phyloP scores from a whole-genome alignment of 2,888 invertebrate species.

The Tetranychus truncatus region DNA sequence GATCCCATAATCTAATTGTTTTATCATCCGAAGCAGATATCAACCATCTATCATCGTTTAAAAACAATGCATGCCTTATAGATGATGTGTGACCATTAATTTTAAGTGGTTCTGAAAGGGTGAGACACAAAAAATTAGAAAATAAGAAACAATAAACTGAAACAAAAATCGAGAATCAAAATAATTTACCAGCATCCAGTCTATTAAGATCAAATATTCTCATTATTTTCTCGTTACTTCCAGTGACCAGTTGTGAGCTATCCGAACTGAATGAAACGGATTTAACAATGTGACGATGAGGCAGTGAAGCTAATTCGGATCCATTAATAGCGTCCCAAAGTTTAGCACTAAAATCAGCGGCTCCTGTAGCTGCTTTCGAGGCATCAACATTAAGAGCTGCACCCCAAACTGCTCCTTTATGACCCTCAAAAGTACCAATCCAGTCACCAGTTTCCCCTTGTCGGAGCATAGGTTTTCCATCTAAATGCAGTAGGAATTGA shows the following conservation, averaged over 20 bases:
- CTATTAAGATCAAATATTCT: slow-evolving; percentile 75
- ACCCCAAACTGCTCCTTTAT: slow-evolving; percentile 97
- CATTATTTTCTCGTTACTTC: slow-evolving; percentile 82
- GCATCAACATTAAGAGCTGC: slow-evolving; percentile 78
- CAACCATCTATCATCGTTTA: slow-evolving; percentile 58
- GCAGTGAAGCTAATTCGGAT: slow-evolving; percentile 72
- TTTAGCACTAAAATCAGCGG: slow-evolving; percentile 89
- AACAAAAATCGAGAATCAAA: slow-evolving; percentile 15
- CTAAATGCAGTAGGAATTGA: slow-evolving; percentile 37
- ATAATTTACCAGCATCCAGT: slow-evolving; percentile 50
- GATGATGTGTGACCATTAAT: slow-evolving; percentile 67
- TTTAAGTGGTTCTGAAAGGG: slow-evolving; percentile 47
- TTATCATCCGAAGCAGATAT: slow-evolving; percentile 85
- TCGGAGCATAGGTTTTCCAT: slow-evolving; percentile 93
- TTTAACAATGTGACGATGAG: slow-evolving; percentile 92
- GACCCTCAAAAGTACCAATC: slow-evolving; percentile 96
- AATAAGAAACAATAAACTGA: not conserved
- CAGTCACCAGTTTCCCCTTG: slow-evolving; percentile 97
- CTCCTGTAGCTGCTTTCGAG: slow-evolving; percentile 78
- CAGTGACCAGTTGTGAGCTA: slow-evolving; percentile 61
- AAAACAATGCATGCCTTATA: slow-evolving; percentile 66
- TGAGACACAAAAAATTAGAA: not conserved
- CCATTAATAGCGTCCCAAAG: slow-evolving; percentile 87
- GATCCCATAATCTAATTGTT: slow-evolving; percentile 45
- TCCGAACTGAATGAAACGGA: slow-evolving; percentile 75